Conservation (phyloP, 2,888 invertebrate species). For the Pantelozetes paolii region DNA sequence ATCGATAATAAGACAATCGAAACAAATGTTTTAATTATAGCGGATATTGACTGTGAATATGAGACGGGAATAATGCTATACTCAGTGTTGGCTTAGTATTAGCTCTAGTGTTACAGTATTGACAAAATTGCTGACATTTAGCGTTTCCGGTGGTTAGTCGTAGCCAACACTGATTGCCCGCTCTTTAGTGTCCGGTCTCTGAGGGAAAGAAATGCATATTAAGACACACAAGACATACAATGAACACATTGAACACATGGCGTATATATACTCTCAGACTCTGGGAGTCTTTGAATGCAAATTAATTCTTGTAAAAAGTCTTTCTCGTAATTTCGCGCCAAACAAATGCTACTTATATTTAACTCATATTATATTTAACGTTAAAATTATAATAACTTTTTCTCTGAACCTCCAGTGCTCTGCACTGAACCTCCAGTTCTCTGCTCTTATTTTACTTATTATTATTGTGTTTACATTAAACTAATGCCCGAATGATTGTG, state of each 20-base stretch:
- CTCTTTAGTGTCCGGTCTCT: conserved; percentile 35
- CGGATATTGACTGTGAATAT: neutral
- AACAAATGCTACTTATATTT: conserved; percentile 24
- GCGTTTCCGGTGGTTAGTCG: conserved; percentile 31
- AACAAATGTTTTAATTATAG: neutral
- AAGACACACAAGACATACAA: conserved; percentile 22
- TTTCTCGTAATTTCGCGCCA: conserved; percentile 29
- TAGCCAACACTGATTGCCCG: conserved; percentile 17
- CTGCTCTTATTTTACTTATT: neutral
- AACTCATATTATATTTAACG: neutral
- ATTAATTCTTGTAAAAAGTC: conserved; percentile 24
- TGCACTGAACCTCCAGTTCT: neutral
- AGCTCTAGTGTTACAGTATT: neutral
- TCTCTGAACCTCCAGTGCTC: neutral
- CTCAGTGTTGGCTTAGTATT: neutral
- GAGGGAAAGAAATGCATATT: conserved; percentile 26
- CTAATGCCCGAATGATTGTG: conserved; percentile 3
- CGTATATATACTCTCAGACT: neutral
- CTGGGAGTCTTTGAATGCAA: conserved; percentile 22
- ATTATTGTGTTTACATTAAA: conserved; percentile 25
- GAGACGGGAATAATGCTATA: neutral
- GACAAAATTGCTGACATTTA: conserved; percentile 34
- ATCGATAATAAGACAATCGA: neutral
- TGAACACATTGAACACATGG: conserved; percentile 32
- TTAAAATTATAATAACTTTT: neutral